Conservation (phyloP, 1,140 invertebrate species). For the Ylistrum balloti region DNA sequence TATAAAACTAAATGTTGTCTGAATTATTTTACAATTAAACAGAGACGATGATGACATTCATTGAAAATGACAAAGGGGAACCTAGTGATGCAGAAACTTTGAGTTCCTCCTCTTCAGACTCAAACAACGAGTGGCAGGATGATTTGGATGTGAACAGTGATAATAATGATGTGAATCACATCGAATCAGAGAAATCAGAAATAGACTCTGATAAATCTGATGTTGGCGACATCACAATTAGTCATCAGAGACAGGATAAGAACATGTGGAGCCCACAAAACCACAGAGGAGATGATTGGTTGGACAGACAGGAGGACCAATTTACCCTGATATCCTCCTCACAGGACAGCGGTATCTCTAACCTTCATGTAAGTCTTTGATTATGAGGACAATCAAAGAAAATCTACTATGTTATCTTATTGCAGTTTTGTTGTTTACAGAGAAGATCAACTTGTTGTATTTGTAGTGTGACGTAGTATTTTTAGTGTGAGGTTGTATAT, state of each 20-base stretch:
- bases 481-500: too few relatives aligned
- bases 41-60: conserved; percentile 10
- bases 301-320: conserved; percentile 11
- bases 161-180: not conserved
- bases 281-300: not conserved
- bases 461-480: too few relatives aligned
- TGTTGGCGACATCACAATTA: not conserved
- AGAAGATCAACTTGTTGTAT: too few relatives aligned
- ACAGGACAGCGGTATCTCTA: not conserved
- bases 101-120: not conserved
- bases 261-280: not conserved
- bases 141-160: not conserved
- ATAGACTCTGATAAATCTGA: conserved; percentile 1
- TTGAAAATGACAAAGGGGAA: not conserved
- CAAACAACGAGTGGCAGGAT: not conserved
- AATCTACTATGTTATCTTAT: too few relatives aligned
- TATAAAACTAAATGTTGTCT: too few relatives aligned
- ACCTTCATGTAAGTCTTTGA: not conserved
- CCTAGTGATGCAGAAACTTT: not conserved
- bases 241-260: not conserved
- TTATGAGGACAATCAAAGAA: too few relatives aligned
- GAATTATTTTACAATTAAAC: too few relatives aligned
- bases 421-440: too few relatives aligned
- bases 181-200: not conserved
- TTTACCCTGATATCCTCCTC: not conserved